Base-by-base conservation (phyloP, 2,888 invertebrate genomes). In the Dynastes hyllus region DNA sequence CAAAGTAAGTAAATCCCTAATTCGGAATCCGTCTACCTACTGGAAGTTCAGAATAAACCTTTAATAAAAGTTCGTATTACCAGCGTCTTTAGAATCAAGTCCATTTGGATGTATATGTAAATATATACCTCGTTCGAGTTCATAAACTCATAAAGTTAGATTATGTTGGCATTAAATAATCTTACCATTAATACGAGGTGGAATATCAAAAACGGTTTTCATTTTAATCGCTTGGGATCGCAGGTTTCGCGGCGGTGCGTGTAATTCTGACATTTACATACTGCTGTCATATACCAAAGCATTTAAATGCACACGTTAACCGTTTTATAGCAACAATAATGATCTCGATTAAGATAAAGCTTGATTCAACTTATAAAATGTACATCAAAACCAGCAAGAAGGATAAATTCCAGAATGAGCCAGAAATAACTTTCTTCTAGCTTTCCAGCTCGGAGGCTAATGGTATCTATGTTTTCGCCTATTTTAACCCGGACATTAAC, bases 181-280 rank as follows among this genome's bases (percentile, higher is more conserved):
- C 63, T 63, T 63, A 4, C 13, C 32, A 32, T 63, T 63, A 63
- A 27, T 61, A 22, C 63, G 13, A 63, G 63, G 2, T 6, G 63
- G n/a, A 27, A 63, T 29, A 63, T 63, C 63, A 63, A 63, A 22
- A 61, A 4, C 27, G 27, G 2, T 61, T 61, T 61, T 27, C 61
- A 63, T 63, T 63, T 63, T 32, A 29, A 32, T 13, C 9, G 63
- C 27, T 32, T 32, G 29, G 29, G 29, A 63, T 63, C 29, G 4
- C 11, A 45, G 5, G 0, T 45, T 45, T 45, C 11, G 29, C 29
- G 27, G 32, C 32, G 11, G 4, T 32, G 2, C 32, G 32, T 32
- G 11, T 63, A 63, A 63, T 63, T 63, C 63, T 63, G 3, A 9
- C 63, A 63, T 63, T 63, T 63, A 32, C 63, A 63, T 63, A 29